Conservation (phyloP, 2,888 invertebrate species). For the Capitulum mitella region DNA sequence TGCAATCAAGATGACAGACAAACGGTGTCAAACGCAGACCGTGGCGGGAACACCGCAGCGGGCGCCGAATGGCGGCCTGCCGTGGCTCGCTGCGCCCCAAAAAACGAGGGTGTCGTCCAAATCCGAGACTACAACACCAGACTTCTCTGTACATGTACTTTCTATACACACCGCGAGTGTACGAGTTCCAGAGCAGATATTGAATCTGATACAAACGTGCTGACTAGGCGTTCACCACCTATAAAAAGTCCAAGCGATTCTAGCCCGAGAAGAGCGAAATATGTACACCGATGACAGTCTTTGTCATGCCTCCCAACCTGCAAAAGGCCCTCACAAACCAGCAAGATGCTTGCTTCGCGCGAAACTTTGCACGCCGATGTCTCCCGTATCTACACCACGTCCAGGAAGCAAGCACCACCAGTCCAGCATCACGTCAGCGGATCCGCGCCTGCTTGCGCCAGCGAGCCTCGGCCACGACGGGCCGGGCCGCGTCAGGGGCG, state of each 20-base stretch:
- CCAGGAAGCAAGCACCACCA: conserved; percentile 4
- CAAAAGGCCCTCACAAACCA: background rate
- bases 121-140: background rate
- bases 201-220: background rate
- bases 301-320: background rate
- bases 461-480: background rate
- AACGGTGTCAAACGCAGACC: background rate
- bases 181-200: background rate
- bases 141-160: background rate
- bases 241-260: background rate
- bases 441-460: background rate
- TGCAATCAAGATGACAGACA: background rate
- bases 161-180: background rate
- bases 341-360: background rate
- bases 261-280: background rate
- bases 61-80: too few relatives aligned
- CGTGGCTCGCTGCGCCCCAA: background rate
- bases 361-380: background rate
- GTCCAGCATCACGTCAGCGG: background rate
- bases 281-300: background rate
- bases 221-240: conserved; percentile 22
- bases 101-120: background rate
- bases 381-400: background rate
- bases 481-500: background rate
- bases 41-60: background rate